phyloP scores from a whole-genome alignment of 2,797 vertebrate species.

The Phylloscopus collybita region DNA sequence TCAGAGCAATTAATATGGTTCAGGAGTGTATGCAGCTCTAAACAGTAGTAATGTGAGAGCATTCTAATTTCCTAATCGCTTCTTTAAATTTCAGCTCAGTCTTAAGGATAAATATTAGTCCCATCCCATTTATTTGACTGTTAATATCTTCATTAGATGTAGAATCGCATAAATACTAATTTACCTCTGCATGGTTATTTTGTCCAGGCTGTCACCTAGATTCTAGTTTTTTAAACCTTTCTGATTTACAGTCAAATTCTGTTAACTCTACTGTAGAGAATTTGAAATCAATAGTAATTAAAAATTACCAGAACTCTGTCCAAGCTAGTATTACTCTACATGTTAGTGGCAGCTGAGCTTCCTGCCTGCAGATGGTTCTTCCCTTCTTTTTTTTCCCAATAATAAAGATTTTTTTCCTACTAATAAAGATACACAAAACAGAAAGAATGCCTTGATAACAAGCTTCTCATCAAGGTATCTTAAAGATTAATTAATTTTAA shows the following conservation, averaged over 20 bases:
- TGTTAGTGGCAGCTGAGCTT: background rate
- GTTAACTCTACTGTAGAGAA: background rate
- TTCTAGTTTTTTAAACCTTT: background rate
- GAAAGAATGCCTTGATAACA: background rate
- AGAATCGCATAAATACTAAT: background rate
- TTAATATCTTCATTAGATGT: background rate
- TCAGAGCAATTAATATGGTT: background rate
- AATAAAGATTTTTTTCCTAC: background rate
- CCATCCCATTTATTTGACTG: background rate
- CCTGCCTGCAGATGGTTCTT: background rate
- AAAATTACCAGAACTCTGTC: background rate
- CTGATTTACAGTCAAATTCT: background rate
- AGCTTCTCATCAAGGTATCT: background rate
- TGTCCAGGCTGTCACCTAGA: background rate
- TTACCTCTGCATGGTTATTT: background rate
- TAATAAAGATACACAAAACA: background rate
- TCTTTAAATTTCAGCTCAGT: background rate
- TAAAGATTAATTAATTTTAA: background rate
- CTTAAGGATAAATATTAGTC: background rate
- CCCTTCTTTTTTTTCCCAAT: background rate
- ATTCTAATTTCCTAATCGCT: background rate
- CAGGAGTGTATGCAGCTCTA: background rate
- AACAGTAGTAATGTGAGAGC: background rate
- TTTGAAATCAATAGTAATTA: background rate
- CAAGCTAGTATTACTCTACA: background rate